These are phyloP conservation scores for Alloplasta piceator DNA, from an alignment of 2,888 invertebrate species.

Conservation along the genomic window DNA sequence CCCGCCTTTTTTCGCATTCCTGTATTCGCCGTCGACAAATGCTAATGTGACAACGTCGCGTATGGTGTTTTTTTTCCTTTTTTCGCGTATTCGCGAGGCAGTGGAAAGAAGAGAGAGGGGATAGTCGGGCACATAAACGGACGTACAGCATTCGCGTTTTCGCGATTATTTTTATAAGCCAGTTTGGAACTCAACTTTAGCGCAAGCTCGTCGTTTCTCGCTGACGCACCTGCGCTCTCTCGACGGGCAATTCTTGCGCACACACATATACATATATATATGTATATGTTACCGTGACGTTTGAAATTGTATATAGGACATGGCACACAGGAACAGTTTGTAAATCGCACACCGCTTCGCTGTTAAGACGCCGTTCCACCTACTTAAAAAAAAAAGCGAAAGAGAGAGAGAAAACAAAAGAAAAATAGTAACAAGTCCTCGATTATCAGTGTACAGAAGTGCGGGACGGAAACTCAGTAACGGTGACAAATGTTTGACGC, in stretches of 20 bases:
- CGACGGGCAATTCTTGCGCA: conserved; percentile 31
- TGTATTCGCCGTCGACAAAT: conserved; percentile 2
- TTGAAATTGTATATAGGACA: not conserved
- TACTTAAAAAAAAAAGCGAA: not conserved
- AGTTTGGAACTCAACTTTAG: conserved; percentile 50
- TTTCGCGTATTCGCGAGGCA: conserved; percentile 21
- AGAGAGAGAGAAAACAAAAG: conserved; percentile 7
- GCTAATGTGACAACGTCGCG: conserved; percentile 55
- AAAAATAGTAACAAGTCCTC: conserved; percentile 24
- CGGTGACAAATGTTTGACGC: not conserved
- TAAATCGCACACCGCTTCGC: not conserved
- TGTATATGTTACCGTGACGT: not conserved
- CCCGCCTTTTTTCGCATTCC: conserved; percentile 34
- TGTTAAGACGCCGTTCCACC: not conserved
- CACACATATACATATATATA: too few species aligned
- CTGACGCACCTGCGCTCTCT: not conserved
- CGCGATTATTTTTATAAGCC: conserved; percentile 41
- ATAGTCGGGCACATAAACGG: conserved; percentile 9
- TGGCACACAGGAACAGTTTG: not conserved
- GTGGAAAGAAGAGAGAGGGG: not conserved
- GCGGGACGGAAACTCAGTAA: conserved; percentile 17
- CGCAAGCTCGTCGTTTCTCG: conserved; percentile 27
- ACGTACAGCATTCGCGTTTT: not conserved
- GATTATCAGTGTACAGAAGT: conserved; percentile 20
- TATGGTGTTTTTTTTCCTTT: conserved; percentile 1